A percentile compares a stretch with the other conserved stretches of the same genome.
Conservation (phyloP, 2,113 vertebrate species). For the Excalfactoria chinensis region DNA sequence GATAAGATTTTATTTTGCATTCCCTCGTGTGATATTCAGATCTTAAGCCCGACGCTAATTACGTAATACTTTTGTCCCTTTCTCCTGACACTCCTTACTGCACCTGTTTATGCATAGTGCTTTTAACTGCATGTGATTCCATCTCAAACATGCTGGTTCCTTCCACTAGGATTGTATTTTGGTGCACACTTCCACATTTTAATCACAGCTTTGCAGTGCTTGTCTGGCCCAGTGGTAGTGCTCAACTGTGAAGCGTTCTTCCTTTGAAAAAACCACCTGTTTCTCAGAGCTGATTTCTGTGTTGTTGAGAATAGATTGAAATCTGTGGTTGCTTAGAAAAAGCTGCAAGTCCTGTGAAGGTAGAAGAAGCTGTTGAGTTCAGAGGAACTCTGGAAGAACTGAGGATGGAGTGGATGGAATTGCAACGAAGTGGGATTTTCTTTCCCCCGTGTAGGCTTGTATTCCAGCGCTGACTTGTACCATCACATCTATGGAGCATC, state of each 20-base stretch:
- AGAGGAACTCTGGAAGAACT: neutral
- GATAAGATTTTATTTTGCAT: neutral
- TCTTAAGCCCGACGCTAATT: slow-evolving; percentile 1
- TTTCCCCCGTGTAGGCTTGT: neutral
- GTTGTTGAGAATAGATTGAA: neutral
- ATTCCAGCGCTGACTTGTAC: neutral
- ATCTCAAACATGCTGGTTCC: neutral
- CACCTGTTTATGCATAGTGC: slow-evolving; percentile 20
- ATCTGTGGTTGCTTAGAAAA: neutral
- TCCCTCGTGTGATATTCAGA: neutral
- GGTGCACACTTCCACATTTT: neutral
- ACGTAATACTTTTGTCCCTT: neutral
- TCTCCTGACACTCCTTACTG: neutral
- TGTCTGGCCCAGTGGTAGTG: neutral
- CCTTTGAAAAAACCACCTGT: neutral
- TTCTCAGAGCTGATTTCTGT: neutral
- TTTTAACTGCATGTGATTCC: neutral
- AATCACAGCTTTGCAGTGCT: neutral
- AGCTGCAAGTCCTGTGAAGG: neutral
- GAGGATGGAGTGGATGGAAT: neutral
- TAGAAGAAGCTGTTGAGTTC: neutral
- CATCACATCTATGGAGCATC: neutral
- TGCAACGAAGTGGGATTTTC: neutral
- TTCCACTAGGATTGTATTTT: neutral
- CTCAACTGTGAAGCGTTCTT: neutral